phyloP scores from a whole-genome alignment of 1,140 invertebrate species.

The Ips nitidus region DNA sequence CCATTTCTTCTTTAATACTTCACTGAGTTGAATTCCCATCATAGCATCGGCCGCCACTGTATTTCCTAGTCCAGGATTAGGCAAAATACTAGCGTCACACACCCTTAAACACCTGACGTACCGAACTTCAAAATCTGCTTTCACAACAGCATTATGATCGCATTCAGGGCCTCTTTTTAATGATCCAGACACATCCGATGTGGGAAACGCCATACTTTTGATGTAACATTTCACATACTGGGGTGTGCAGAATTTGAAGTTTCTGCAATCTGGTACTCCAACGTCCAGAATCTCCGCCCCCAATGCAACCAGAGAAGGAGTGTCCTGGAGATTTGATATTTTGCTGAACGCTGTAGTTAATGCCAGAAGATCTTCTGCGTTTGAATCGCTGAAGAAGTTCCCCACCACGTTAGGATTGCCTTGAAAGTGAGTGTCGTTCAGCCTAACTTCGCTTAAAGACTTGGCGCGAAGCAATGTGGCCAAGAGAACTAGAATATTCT shows the following conservation, averaged over 20 bases:
- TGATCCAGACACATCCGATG: conserved; percentile 58
- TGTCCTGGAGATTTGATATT: conserved; percentile 43
- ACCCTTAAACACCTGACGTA: conserved; percentile 69
- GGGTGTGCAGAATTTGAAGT: conserved; percentile 64
- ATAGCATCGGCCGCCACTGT: conserved; percentile 50
- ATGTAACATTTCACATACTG: conserved; percentile 40
- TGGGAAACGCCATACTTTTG: conserved; percentile 61
- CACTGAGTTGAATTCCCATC: conserved; percentile 44
- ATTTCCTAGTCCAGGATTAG: conserved; percentile 53
- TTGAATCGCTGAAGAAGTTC: conserved; percentile 60
- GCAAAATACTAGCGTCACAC: conserved; percentile 74
- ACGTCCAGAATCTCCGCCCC: conserved; percentile 62
- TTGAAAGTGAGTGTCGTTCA: conserved; percentile 61
- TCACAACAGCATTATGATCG: conserved; percentile 70
- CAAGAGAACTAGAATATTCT: conserved; percentile 45
- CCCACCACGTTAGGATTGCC: conserved; percentile 65
- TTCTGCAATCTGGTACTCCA: conserved; percentile 64
- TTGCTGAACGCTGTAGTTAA: conserved; percentile 46
- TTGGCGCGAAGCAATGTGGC: conserved; percentile 73
- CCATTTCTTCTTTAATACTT: conserved; percentile 40
- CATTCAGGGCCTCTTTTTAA: conserved; percentile 69
- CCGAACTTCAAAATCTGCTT: conserved; percentile 66
- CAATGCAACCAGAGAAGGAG: conserved; percentile 48
- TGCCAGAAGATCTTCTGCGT: conserved; percentile 47
- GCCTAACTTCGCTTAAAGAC: conserved; percentile 59